Evolutionary conservation across 2,797 vertebrate genomes (phyloP), one percentile per base, ranked within the genome.

Genomic region (Okamejei kenojei): DNA sequence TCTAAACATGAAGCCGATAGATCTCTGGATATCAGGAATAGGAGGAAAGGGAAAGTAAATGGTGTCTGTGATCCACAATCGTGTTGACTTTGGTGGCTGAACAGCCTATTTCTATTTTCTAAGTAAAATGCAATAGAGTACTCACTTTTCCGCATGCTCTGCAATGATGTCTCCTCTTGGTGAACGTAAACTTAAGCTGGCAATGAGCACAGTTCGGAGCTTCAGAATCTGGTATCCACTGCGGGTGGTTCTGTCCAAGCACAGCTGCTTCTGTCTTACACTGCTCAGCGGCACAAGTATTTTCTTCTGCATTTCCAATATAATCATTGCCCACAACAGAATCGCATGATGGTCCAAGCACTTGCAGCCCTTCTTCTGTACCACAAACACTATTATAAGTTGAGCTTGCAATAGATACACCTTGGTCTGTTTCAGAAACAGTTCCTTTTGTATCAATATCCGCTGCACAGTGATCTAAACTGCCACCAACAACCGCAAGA

Each of bases 151-250:
- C 99, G 32, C 99, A 99, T 1, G 99, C 98, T 94, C 99, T 97
- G 95, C 99, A 99, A 95, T 99, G 99, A 94, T 99, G 99, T 90
- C 99, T 95, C 45, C 99, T 96, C 96, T 96, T 99, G 35, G 98
- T 99, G 94, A 99, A 99, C 0, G 98, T 99, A 95, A 99, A 99
- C 95, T 95, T 98, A 94, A 97, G 97, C 93, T 96, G 95, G 95
- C 99, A 99, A 94, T 97, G 98, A 98, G 99, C 99, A 94, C 99
- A 99, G 93, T 97, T 98, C 79, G 98, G 98, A 93, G 99, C 99
- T 94, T 99, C 97, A 2, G 98, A 96, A 94, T 99, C 99, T 0
- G 98, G 98, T 80, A 99, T 96, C 99, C 99, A 99, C 0, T 96
- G 93, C 0, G 99, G 99, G 93, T 99, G 98, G 92, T 96, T 97